Evolutionary conservation across 2,113 vertebrate species (phyloP).

Genomic region (Chloroceryle aenea): DNA sequence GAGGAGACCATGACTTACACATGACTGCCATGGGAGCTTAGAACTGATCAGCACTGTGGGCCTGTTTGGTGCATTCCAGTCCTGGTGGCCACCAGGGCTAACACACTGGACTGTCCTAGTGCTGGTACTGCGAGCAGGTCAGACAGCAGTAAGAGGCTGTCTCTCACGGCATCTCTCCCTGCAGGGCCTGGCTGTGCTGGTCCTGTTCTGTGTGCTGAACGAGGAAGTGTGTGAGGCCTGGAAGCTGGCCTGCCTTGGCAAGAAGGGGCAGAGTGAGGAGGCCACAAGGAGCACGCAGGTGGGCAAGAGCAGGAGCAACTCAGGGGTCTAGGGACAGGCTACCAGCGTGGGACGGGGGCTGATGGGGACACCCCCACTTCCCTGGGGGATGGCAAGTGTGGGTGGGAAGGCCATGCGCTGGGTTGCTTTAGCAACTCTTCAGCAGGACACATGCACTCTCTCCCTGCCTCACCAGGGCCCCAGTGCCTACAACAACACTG

Average conservation of each 20-base stretch:
- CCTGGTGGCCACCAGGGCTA: background rate
- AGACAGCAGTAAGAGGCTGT: background rate
- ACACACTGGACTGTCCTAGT: accelerated
- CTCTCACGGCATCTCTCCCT: background rate
- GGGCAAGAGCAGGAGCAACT: constrained; percentile 62
- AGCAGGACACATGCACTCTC: background rate
- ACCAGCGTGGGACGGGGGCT: background rate
- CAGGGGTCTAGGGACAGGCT: background rate
- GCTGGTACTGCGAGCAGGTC: background rate
- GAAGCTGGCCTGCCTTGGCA: constrained; percentile 87
- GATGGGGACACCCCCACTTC: accelerated
- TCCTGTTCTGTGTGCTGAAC: constrained; percentile 92
- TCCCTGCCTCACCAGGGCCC: constrained; percentile 78
- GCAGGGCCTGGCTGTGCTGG: constrained; percentile 88
- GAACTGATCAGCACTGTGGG: too few species aligned
- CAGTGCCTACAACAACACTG: constrained; percentile 91
- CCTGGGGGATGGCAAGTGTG: accelerated
- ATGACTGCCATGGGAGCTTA: background rate
- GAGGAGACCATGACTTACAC: background rate
- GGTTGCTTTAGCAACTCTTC: background rate
- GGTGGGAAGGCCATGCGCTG: background rate
- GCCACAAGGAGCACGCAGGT: constrained; percentile 81
- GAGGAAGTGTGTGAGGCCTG: constrained; percentile 92
- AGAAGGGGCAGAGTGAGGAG: constrained; percentile 88
- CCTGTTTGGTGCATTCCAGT: background rate